Evolutionary conservation across 2,113 vertebrate species (phyloP), one percentile per base, ranked within the genome.

Genomic region (Paraplagusia blochii): DNA sequence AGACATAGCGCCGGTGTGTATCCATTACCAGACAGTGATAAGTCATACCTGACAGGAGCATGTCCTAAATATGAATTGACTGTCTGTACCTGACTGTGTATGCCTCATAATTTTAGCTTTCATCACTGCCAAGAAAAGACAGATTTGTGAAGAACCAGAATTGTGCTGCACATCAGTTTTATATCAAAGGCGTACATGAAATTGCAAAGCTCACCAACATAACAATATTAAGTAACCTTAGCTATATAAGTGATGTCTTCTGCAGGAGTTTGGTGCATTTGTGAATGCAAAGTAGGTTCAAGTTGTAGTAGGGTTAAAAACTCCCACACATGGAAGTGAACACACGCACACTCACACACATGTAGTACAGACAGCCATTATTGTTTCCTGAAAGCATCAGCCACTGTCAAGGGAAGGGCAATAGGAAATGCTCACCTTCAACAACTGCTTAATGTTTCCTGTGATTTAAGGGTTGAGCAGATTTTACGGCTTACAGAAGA

Each of bases 381-480:
- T 29, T 29, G 62, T 85, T 86, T 66, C 82, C 45, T 62, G 82
- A 84, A 72, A 66, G 79, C 71, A 11, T 34, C 52, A 38, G 64
- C 50, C 9, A 69, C 88, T 79, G 66, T 76, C 15, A 57, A 66
- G 52, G 76, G 79, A 85, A 89, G 79, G 77, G 79, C 87, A 88
- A 91, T 85, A 87, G 93, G 94, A 95, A 95, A 86, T 79, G 68
- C 46, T 66, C 92, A 76, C 79, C 88, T 87, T 85, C 88, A 92
- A 95, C 86, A 88, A 92, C 92, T 94, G 95, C 93, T 92, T 69
- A 38, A 69, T 50, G 74, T 88, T 95, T 94, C 93, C 86, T 83
- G 74, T 53, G 55, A 82, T 86, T 87, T 40, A 9, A 48, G 33
- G 53, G 33, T 40, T 16, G 60, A 84, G 61, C 73, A 51, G 66